These are phyloP conservation scores for Lacerta bilineata DNA, from an alignment of 2,797 vertebrate species.

Conservation along the genomic window DNA sequence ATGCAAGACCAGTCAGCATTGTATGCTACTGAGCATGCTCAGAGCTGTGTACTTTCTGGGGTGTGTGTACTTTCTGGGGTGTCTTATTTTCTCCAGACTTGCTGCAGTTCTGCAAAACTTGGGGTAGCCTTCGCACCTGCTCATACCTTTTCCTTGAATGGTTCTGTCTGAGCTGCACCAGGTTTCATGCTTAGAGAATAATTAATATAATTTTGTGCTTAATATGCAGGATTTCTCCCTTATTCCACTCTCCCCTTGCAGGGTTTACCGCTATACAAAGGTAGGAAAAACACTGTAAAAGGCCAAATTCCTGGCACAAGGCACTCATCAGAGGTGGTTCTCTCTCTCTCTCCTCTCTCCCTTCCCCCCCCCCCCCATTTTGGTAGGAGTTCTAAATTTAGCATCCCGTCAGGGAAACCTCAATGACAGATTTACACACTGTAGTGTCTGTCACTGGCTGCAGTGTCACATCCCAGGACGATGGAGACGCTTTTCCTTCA, in stretches of 20 bases:
- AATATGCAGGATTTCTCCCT: no score
- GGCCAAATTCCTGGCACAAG: not conserved
- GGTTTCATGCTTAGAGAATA: no score
- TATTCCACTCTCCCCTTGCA: no score
- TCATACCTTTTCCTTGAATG: no score
- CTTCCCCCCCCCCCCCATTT: not conserved
- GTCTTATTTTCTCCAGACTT: no score
- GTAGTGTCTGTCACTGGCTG: no score
- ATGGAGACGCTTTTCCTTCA: not conserved
- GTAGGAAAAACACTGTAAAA: not conserved
- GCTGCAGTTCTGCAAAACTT: no score
- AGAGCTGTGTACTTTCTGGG: not conserved
- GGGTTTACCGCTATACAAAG: not conserved
- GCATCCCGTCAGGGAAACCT: accelerated
- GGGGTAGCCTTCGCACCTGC: no score
- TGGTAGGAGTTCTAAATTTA: not conserved
- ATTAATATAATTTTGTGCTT: no score
- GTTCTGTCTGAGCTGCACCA: no score
- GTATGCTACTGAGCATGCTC: not conserved
- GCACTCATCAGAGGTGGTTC: not conserved
- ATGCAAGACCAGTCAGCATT: not conserved
- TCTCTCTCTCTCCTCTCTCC: not conserved
- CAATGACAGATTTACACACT: not conserved
- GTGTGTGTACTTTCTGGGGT: no score
- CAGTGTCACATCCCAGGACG: not conserved